Evolutionary conservation across 2,113 vertebrate genomes (phyloP).

Genomic region (Ciconia stormi): DNA sequence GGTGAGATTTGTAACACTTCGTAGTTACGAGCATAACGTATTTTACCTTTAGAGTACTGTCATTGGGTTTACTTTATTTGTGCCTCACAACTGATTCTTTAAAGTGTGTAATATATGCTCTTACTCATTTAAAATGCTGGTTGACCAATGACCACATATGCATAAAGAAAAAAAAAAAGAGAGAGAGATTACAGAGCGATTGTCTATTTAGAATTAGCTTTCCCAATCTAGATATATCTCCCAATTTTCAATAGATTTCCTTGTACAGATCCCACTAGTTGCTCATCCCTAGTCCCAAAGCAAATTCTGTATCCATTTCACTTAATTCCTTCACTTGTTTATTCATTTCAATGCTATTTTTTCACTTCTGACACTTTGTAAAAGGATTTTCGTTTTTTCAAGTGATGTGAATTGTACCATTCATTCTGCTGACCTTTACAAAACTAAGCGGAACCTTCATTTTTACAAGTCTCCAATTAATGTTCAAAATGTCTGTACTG

Average conservation of each 20-base stretch:
- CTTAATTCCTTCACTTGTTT: neutral
- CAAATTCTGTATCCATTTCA: neutral
- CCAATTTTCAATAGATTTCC: neutral
- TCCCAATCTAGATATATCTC: neutral
- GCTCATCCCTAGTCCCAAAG: neutral
- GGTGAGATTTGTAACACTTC: neutral
- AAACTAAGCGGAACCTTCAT: neutral
- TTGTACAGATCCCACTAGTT: neutral
- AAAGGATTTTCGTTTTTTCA: neutral
- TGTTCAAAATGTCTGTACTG: neutral
- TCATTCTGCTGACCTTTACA: slow-evolving; percentile 12
- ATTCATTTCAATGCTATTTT: neutral
- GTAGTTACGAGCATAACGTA: neutral
- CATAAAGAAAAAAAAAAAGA: neutral
- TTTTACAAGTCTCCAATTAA: slow-evolving; percentile 4
- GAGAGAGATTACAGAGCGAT: neutral
- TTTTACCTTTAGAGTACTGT: neutral
- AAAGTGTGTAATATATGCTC: neutral
- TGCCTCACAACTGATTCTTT: neutral
- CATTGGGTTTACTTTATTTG: neutral
- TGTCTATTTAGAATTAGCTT: neutral
- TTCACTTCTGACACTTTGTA: neutral
- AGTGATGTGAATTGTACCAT: neutral
- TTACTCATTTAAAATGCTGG: neutral
- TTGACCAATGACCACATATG: neutral